Evolutionary conservation across 1,140 invertebrate genomes (phyloP).

Genomic region (Drosophila lacteicornis): DNA sequence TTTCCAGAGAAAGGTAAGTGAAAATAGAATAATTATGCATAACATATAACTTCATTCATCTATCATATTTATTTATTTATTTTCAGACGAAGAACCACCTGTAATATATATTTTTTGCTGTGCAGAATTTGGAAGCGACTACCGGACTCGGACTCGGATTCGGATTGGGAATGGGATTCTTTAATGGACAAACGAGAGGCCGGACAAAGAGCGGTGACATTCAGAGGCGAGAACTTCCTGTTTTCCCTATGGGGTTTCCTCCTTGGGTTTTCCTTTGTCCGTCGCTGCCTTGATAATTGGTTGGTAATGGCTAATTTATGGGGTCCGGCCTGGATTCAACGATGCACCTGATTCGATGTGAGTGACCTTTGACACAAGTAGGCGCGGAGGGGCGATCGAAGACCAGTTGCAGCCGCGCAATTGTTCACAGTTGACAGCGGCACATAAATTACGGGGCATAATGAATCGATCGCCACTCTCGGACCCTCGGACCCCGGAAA

Average conservation of each 20-base stretch:
- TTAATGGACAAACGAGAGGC: constrained; percentile 23
- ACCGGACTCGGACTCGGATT: constrained; percentile 22
- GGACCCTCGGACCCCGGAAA: constrained; percentile 23
- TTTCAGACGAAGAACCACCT: not conserved
- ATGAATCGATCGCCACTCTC: constrained; percentile 63
- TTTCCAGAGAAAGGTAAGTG: not conserved
- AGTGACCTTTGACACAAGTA: constrained; percentile 57
- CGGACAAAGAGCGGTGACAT: constrained; percentile 43
- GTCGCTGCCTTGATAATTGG: constrained; percentile 57
- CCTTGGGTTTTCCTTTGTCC: constrained; percentile 18
- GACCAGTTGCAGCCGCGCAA: constrained; percentile 78
- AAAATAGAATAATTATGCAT: not conserved
- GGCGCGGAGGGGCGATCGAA: constrained; percentile 50
- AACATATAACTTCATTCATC: no score
- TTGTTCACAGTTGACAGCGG: constrained; percentile 69
- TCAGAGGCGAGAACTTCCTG: constrained; percentile 48
- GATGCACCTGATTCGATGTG: constrained; percentile 68
- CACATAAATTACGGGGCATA: constrained; percentile 70
- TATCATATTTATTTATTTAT: not conserved
- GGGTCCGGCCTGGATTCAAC: constrained; percentile 26
- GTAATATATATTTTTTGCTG: not conserved
- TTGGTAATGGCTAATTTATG: constrained; percentile 76
- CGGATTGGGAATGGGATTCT: not conserved
- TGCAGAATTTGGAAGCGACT: constrained; percentile 17
- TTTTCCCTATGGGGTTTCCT: constrained; percentile 20